Evolutionary conservation across 1,140 invertebrate genomes (phyloP).

Genomic region (Magallana angulata): DNA sequence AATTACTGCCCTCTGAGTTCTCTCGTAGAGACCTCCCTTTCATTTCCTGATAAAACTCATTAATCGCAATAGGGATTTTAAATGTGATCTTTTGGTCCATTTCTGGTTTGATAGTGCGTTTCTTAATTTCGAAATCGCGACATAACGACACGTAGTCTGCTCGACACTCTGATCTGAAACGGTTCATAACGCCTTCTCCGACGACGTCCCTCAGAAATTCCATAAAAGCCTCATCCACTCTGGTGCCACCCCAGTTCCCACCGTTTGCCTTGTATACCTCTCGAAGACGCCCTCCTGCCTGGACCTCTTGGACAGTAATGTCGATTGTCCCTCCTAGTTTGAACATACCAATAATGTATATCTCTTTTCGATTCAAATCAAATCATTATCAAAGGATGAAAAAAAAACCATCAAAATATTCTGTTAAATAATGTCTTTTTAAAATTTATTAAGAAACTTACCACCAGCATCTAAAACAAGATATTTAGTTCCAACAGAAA

Average conservation of each 20-base stretch:
- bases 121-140: constrained; percentile 58
- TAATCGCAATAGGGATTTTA: constrained; percentile 43
- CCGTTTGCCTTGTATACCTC: constrained; percentile 83
- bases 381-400: neutral
- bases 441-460: neutral
- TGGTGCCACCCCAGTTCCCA: constrained; percentile 81
- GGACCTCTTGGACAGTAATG: constrained; percentile 83
- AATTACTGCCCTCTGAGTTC: neutral
- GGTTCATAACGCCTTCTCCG: constrained; percentile 35
- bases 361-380: too few species aligned
- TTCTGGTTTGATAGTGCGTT: constrained; percentile 41
- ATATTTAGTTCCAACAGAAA: constrained; percentile 14
- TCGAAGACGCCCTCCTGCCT: constrained; percentile 78
- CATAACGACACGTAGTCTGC: constrained; percentile 50
- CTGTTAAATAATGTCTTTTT: neutral
- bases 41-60: constrained; percentile 42
- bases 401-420: neutral
- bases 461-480: constrained; percentile 38
- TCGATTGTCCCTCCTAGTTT: constrained; percentile 82
- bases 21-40: constrained; percentile 20
- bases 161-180: constrained; percentile 21
- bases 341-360: neutral
- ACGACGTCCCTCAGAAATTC: constrained; percentile 48
- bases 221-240: constrained; percentile 49
- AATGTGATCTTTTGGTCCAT: constrained; percentile 41